Percentiles rank a stretch among this genome's conserved stretches.
Conservation (phyloP, 2,113 vertebrate genomes). For the Gracilinanus agilis region DNA sequence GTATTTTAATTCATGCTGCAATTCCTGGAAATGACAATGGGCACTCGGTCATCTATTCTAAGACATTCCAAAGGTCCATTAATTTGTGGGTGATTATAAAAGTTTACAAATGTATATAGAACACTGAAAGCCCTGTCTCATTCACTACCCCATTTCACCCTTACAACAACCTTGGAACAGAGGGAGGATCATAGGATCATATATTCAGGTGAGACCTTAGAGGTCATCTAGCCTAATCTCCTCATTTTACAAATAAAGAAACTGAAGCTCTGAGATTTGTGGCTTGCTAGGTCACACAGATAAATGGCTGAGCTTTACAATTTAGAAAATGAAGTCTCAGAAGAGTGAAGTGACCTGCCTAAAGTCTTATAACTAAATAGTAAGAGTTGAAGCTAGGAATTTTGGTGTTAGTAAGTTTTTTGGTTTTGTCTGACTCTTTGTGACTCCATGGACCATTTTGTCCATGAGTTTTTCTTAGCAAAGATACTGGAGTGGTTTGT, state of each 20-base stretch:
- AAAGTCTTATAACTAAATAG: neutral
- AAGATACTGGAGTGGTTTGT: too few relatives aligned
- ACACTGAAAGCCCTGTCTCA: neutral
- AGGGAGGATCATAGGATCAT: neutral
- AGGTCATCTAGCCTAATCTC: neutral
- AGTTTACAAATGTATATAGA: neutral
- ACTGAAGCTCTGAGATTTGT: neutral
- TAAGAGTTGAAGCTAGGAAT: neutral
- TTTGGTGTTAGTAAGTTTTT: too few relatives aligned
- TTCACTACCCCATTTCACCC: too few relatives aligned
- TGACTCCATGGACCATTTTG: too few relatives aligned
- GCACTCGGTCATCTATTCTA: neutral
- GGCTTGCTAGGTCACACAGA: neutral
- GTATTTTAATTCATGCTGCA: neutral
- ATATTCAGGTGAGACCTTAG: neutral
- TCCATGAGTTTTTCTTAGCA: too few relatives aligned
- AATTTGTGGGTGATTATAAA: neutral
- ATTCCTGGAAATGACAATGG: neutral
- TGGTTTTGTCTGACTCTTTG: too few relatives aligned
- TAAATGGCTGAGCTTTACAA: neutral
- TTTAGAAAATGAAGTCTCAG: neutral
- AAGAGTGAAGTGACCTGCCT: neutral
- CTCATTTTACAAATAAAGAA: conserved; percentile 1
- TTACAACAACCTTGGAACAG: neutral
- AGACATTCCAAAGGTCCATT: neutral